Percentiles rank a stretch among this genome's conserved stretches.
Evolutionary conservation across 1,140 invertebrate species (phyloP).

Genomic region (Musca vetustissima): DNA sequence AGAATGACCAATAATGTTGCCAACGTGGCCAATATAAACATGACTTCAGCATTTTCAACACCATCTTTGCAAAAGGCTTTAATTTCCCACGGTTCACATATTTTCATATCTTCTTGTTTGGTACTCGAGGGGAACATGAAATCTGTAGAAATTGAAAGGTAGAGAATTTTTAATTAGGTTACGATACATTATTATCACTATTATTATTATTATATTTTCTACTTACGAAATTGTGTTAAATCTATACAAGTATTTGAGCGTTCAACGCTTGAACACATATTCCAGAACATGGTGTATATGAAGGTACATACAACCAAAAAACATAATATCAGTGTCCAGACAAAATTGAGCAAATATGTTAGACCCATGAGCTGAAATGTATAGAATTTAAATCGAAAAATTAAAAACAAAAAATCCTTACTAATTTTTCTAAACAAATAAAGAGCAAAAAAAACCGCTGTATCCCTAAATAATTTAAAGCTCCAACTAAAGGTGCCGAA

Average conservation of each 20-base stretch:
- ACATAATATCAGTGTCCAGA: constrained; percentile 82
- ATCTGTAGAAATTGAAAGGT: constrained; percentile 59
- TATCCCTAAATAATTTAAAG: too few relatives aligned
- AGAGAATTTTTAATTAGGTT: not conserved
- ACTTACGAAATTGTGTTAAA: constrained; percentile 84
- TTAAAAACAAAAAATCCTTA: too few relatives aligned
- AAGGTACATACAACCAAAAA: constrained; percentile 81
- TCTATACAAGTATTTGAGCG: constrained; percentile 76
- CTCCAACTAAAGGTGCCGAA: too few relatives aligned
- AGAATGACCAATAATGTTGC: constrained; percentile 80
- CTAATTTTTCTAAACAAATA: too few relatives aligned
- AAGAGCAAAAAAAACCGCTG: too few relatives aligned
- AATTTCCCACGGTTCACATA: constrained; percentile 76
- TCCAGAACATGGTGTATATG: constrained; percentile 84
- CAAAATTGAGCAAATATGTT: constrained; percentile 84
- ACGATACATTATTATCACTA: too few relatives aligned
- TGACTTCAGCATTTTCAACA: constrained; percentile 85
- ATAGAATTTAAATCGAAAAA: too few relatives aligned
- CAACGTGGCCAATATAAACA: constrained; percentile 85
- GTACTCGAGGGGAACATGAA: constrained; percentile 82
- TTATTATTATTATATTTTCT: not conserved
- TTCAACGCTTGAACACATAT: constrained; percentile 72
- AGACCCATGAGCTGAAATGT: constrained; percentile 84
- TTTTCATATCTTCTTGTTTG: constrained; percentile 76
- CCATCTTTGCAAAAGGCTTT: constrained; percentile 91